Base-by-base conservation (phyloP, 1,140 invertebrate species). In the Rhysida immarginata region DNA sequence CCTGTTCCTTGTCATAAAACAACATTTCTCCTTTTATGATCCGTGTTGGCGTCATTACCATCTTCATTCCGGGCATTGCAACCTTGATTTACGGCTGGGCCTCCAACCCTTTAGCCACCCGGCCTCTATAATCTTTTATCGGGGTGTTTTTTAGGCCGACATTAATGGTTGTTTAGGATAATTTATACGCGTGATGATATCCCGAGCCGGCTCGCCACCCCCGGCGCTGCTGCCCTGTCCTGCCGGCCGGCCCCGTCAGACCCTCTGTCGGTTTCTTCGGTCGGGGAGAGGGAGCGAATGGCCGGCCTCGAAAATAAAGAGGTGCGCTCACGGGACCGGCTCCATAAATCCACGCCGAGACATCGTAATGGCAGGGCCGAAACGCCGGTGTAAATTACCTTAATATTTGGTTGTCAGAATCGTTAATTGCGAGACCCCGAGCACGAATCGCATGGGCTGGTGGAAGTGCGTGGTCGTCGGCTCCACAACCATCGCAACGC, bases 141-240 rank as follows among this genome's bases (percentile, higher is more conserved):
- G 5, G 23, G n/a, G 44, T 46, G 44, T 23, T 23, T 20, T 20
- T n/a, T 23, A 20, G 44, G n/a, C 16, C 20, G 44, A 46, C 44
- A 46, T 3, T 46, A 46, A 46, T 46, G 44, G 44, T 20, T 46
- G 44, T 46, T 46, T 46, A 46, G 44, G 44, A 46, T 11, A 20
- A 46, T 46, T 46, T 5, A 46, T 46, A 20, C 16, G 8, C 5
- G 16, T 20, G 44, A 46, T 46, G 44, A 46, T 5, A 46, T 23
- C 3, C 44, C 23, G 5, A n/a, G n/a, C n/a, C n/a, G n/a, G n/a
- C n/a, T n/a, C n/a, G 44, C 44, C 44, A 8, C 44, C 44, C 8
- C 44, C 23, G 5, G 44, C 44, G 8, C 5, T 11, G 5, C 5
- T 11, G 44, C 20, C 44, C 44, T 20, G 44, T n/a, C n/a, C n/a